These are phyloP conservation scores for Catharus minimus DNA, from an alignment of 2,113 vertebrate species.

Conservation along the genomic window DNA sequence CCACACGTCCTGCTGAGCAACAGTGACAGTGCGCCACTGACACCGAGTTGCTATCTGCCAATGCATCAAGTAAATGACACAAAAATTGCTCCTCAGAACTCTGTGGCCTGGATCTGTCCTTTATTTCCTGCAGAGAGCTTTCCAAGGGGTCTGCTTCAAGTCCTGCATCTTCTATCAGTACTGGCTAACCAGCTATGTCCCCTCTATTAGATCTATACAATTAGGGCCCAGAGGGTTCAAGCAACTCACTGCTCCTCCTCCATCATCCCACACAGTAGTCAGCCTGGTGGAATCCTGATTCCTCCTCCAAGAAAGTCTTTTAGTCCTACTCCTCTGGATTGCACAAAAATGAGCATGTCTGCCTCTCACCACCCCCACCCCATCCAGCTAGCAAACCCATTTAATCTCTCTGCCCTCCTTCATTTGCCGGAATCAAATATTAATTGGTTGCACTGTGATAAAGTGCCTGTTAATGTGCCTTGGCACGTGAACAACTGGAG, in stretches of 20 bases:
- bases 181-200: background rate
- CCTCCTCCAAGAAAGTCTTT: background rate
- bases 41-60: background rate
- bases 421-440: constrained; percentile 45
- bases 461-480: background rate
- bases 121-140: background rate
- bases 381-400: background rate
- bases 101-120: background rate
- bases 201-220: background rate
- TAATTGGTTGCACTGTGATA: constrained; percentile 21
- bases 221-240: background rate
- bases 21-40: background rate
- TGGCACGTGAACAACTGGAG: background rate
- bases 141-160: background rate
- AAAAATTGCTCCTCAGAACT: background rate
- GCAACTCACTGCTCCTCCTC: background rate
- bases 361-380: background rate
- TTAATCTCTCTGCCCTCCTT: constrained; percentile 44
- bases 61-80: background rate
- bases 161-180: background rate
- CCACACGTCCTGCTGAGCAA: background rate
- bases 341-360: background rate
- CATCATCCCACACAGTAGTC: background rate
- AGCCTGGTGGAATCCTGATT: background rate
- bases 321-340: background rate